Conservation (phyloP, 2,888 invertebrate genomes). For the Tetramorium bicarinatum region DNA sequence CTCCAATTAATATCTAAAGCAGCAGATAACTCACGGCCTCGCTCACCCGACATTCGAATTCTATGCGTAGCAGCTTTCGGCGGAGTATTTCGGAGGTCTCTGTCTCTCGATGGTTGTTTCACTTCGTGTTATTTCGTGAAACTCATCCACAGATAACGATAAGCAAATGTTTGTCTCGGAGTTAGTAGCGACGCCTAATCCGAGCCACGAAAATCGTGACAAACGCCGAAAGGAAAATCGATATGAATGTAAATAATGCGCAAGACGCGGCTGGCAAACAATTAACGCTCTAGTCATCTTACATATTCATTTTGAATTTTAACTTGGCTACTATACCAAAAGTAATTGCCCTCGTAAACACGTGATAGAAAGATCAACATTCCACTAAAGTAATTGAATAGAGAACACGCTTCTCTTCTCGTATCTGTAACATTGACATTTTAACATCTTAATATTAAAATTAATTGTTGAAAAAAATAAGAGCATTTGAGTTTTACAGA, state of each 20-base stretch:
- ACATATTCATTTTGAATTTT: constrained; percentile 27
- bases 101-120: constrained; percentile 42
- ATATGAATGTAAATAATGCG: constrained; percentile 46
- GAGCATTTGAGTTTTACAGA: neutral
- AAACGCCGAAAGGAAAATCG: constrained; percentile 21
- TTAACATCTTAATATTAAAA: neutral
- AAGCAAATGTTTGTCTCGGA: constrained; percentile 55
- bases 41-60: constrained; percentile 18
- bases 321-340: neutral
- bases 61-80: constrained; percentile 29
- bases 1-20: constrained; percentile 64
- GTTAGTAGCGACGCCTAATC: constrained; percentile 31
- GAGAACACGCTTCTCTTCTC: neutral
- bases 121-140: constrained; percentile 40
- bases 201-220: constrained; percentile 3
- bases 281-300: neutral
- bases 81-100: constrained; percentile 1
- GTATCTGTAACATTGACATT: too few relatives aligned
- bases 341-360: neutral
- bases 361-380: neutral
- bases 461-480: neutral
- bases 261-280: constrained; percentile 15
- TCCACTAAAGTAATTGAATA: neutral
- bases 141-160: constrained; percentile 51
- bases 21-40: constrained; percentile 17